Evolutionary conservation across 2,113 vertebrate species (phyloP).

Genomic region (Hymenochirus boettgeri): DNA sequence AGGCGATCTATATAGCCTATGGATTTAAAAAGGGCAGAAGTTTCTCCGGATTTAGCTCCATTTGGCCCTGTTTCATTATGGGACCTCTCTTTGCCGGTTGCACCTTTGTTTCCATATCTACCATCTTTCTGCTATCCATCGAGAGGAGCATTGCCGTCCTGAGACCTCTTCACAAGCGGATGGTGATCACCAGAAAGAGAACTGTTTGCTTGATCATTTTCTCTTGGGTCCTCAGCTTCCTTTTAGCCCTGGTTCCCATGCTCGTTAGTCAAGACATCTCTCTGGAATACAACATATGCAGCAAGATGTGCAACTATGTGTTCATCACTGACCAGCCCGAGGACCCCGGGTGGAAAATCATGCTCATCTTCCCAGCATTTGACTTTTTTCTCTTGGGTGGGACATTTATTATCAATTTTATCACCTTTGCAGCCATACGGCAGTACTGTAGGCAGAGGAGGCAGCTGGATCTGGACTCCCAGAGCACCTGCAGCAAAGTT

Average conservation of each 20-base stretch:
- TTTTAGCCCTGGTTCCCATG: constrained; percentile 63
- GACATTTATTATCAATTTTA: constrained; percentile 65
- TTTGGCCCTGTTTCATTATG: constrained; percentile 69
- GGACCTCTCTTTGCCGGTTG: constrained; percentile 74
- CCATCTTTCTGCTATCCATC: constrained; percentile 74
- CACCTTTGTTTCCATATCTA: constrained; percentile 80
- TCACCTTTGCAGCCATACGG: constrained; percentile 70
- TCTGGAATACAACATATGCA: constrained; percentile 74
- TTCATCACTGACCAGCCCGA: constrained; percentile 49
- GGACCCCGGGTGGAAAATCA: constrained; percentile 54
- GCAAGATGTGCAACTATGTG: constrained; percentile 74
- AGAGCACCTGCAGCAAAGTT: constrained; percentile 54
- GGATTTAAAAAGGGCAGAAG: constrained; percentile 49
- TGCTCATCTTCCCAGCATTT: constrained; percentile 72
- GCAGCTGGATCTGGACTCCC: constrained; percentile 52
- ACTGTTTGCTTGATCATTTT: constrained; percentile 61
- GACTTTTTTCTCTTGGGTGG: constrained; percentile 67
- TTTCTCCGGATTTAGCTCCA: constrained; percentile 40
- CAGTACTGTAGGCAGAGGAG: constrained; percentile 64
- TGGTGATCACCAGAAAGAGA: constrained; percentile 64
- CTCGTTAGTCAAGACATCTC: constrained; percentile 62
- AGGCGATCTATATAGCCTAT: constrained; percentile 56
- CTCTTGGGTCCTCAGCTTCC: constrained; percentile 69
- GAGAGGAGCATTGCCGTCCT: constrained; percentile 73
- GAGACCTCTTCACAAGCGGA: constrained; percentile 68